Base-by-base conservation (phyloP, 2,113 vertebrate genomes). In the Periophthalmodon schlosseri region DNA sequence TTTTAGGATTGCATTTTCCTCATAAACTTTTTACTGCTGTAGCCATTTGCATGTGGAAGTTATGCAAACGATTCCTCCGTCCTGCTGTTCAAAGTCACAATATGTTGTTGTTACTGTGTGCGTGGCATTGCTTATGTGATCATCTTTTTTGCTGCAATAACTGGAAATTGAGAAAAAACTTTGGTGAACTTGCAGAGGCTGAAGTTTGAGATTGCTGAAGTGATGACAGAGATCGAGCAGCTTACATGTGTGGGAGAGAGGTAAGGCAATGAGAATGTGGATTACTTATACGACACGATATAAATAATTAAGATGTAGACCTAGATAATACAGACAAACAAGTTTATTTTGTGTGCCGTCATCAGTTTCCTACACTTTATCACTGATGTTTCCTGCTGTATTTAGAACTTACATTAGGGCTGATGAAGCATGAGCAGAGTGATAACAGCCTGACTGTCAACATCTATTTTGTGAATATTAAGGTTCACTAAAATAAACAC, bases 191-290 rank as follows among this genome's bases (percentile, higher is more conserved):
- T 24, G 7, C 94, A 99, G 98, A 95, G 96, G 86, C 91, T 99
- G 92, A 99, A 99, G 89, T 96, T 96, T 85, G 98, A 99, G 88
- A 99, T 99, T 28, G 95, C 97, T 0, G 98, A 99, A 79, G 98
- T 99, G 78, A 99, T 99, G 98, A 99, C 96, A 0, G 98, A 99
- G 92, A 99, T 99, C 13, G 96, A 99, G 91, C 97, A 96, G 79
- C 92, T 99, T 81, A 98, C 97, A 0, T 97, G 96, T 28, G 94
- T 95, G 1, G 97, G 98, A 86, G 98, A 99, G 85, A 97, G 96
- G 98, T 98, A 81, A 90, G 92, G 74, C 20, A 13, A 50, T 20
- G 5, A 33, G 14, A 34, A 34, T 61, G 2, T 33, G 12, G 10
- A 14, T 61, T 61, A 9, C 28, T 33, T 24, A 18, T 63, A 33